A percentile compares a stretch with the other conserved stretches of the same genome.
These are phyloP conservation scores for Margarornis squamiger DNA, from an alignment of 2,797 vertebrate genomes.

Conservation along the genomic window DNA sequence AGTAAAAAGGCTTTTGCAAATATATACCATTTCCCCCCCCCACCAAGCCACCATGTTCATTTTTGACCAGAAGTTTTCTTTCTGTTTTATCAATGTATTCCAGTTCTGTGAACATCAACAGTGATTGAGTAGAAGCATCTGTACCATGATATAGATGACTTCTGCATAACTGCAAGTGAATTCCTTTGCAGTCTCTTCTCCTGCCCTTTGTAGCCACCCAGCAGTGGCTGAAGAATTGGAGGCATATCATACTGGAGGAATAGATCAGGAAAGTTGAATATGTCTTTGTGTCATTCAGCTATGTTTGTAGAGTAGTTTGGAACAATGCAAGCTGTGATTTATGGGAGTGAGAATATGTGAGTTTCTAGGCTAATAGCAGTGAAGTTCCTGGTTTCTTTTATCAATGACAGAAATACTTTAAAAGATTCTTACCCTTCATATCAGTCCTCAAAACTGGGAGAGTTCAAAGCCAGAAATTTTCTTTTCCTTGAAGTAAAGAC, in stretches of 20 bases:
- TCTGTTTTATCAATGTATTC: neutral
- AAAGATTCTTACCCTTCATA: neutral
- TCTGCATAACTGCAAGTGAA: neutral
- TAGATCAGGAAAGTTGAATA: neutral
- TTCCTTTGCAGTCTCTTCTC: neutral
- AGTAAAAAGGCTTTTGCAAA: neutral
- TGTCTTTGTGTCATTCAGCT: neutral
- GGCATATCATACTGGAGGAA: neutral
- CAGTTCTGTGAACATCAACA: neutral
- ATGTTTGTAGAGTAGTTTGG: neutral
- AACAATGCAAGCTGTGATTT: neutral
- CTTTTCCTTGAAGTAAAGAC: neutral
- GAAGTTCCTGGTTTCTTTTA: neutral
- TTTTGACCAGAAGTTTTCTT: neutral
- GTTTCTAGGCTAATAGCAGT: neutral
- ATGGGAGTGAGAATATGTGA: neutral
- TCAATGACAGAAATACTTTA: neutral
- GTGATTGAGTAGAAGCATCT: neutral
- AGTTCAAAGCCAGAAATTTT: neutral
- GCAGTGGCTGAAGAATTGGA: neutral
- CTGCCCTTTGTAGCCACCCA: neutral
- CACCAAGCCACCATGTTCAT: rapidly evolving
- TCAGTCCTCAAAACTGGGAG: neutral
- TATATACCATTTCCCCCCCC: too few relatives aligned
- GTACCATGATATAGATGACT: neutral